Percentiles rank a stretch among this genome's conserved stretches.
Evolutionary conservation across 2,888 invertebrate species (phyloP).

Genomic region (Lacanobia wlatinum): DNA sequence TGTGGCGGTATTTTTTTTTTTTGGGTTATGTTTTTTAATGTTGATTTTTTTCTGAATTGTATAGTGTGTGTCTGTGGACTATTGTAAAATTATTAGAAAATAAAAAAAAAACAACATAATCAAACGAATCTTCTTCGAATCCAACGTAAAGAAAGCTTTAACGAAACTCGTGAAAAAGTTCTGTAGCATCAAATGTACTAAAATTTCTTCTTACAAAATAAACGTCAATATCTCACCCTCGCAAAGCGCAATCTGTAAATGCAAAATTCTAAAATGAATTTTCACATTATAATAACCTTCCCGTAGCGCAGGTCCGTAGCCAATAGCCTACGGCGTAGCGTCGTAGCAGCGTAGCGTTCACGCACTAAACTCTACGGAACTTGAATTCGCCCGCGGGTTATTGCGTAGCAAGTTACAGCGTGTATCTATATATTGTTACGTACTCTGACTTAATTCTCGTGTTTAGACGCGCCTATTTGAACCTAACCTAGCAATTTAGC

Average conservation of each 20-base stretch:
- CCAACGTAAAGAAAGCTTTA: conserved; percentile 1
- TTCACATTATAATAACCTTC: conserved; percentile 54
- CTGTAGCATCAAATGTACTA: not conserved
- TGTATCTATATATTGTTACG: conserved; percentile 6
- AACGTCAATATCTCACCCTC: conserved; percentile 39
- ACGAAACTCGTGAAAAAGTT: not conserved
- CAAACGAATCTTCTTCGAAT: not conserved
- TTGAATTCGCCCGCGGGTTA: conserved; percentile 68
- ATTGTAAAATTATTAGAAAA: not conserved
- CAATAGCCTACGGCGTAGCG: conserved; percentile 80
- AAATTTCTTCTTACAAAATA: conserved; percentile 28
- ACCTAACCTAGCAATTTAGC: not conserved
- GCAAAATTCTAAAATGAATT: conserved; percentile 55
- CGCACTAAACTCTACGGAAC: conserved; percentile 66
- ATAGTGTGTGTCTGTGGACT: not conserved
- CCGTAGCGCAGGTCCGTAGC: conserved; percentile 74
- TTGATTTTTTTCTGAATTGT: not conserved
- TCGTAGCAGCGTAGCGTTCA: conserved; percentile 75
- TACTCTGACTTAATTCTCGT: not conserved
- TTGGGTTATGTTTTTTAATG: conserved; percentile 18
- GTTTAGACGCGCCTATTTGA: not conserved
- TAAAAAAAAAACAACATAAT: not conserved
- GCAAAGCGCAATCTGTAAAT: conserved; percentile 44
- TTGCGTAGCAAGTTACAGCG: conserved; percentile 61
- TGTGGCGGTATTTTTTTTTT: conserved; percentile 49